Evolutionary conservation across 2,888 invertebrate species (phyloP).

Genomic region (Ethmia dodecea): DNA sequence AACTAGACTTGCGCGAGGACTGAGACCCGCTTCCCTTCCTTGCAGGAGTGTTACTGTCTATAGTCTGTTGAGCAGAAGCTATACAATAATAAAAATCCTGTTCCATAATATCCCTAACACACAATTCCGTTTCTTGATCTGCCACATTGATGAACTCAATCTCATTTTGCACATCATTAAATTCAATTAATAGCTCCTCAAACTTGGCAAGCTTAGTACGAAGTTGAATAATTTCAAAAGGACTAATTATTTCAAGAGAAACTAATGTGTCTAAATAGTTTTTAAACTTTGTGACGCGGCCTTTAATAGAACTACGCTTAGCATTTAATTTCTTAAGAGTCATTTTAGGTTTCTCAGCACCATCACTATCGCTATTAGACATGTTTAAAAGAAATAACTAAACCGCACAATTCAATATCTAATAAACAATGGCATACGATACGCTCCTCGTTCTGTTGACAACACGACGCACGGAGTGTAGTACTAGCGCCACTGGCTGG

Average conservation of each 20-base stretch:
- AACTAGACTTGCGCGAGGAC: neutral
- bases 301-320: conserved; percentile 3
- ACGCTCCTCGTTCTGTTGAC: too few relatives aligned
- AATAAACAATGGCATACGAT: too few relatives aligned
- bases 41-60: neutral
- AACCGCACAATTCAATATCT: too few relatives aligned
- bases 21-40: neutral
- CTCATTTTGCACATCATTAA: conserved; percentile 5
- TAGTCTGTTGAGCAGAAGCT: neutral
- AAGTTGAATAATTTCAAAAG: neutral
- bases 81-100: conserved; percentile 1
- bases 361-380: too few relatives aligned
- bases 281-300: conserved; percentile 3
- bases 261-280: neutral
- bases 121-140: neutral
- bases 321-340: neutral
- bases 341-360: neutral
- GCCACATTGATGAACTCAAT: conserved; percentile 3
- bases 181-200: conserved; percentile 2
- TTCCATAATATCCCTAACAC: neutral
- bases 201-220: conserved; percentile 3
- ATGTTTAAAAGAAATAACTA: too few relatives aligned
- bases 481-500: too few relatives aligned
- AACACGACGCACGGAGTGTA: too few relatives aligned
- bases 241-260: neutral